phyloP scores from a whole-genome alignment of 2,797 vertebrate genomes.

The Enteromius anoplus region DNA sequence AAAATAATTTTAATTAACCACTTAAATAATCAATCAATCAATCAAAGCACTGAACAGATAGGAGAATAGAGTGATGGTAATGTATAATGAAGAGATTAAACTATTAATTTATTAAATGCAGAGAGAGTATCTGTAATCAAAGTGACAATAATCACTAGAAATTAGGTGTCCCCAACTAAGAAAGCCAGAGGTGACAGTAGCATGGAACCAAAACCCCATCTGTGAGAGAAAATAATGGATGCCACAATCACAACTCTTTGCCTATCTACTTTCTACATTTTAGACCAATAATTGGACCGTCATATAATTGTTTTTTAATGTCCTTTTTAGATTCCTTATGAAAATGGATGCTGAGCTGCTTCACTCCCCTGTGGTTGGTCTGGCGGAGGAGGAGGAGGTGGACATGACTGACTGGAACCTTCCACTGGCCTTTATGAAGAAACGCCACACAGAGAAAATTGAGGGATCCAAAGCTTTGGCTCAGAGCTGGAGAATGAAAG shows the following conservation, averaged over 20 bases:
- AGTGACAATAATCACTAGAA: no score
- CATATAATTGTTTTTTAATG: neutral
- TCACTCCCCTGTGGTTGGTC: conserved; percentile 86
- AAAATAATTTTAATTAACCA: neutral
- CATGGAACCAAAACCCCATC: no score
- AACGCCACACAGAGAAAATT: conserved; percentile 96
- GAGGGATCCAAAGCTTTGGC: conserved; percentile 96
- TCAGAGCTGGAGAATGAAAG: conserved; percentile 99
- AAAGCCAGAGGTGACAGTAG: no score
- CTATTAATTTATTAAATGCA: no score
- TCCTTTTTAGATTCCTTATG: conserved; percentile 59
- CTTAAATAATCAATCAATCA: neutral
- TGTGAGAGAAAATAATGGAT: no score
- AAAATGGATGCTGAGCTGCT: conserved; percentile 84
- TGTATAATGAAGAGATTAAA: no score
- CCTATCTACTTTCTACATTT: neutral
- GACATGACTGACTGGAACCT: conserved; percentile 97
- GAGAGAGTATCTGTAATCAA: no score
- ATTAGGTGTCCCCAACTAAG: no score
- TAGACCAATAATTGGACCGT: neutral
- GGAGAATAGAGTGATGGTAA: no score
- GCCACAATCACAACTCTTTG: neutral
- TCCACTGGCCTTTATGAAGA: conserved; percentile 97
- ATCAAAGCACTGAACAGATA: no score
- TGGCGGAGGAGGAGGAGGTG: conserved; percentile 88